Conservation (phyloP, 2,888 invertebrate genomes). For the Volucella inflata region DNA sequence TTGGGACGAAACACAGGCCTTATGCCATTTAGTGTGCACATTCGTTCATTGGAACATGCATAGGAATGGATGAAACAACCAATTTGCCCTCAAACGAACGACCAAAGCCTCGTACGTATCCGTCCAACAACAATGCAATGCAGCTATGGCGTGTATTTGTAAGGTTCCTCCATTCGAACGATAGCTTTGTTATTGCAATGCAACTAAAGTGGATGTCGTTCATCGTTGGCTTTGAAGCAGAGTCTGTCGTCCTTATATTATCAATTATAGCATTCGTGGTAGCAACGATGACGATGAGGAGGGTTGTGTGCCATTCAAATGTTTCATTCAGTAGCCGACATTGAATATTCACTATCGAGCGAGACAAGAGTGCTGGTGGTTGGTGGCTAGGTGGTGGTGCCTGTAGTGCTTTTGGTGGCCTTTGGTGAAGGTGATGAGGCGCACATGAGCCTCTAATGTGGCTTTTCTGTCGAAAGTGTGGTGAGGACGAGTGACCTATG, state of each 20-base stretch:
- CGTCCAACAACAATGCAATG: conserved; percentile 10
- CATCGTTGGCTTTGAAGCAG: conserved; percentile 15
- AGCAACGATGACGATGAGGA: conserved; percentile 25
- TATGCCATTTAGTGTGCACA: conserved; percentile 23
- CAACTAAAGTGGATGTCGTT: conserved; percentile 43
- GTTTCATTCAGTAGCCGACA: conserved; percentile 37
- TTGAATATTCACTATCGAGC: conserved; percentile 38
- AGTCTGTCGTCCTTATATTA: conserved; percentile 53
- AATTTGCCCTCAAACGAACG: conserved; percentile 31
- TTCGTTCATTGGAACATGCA: conserved; percentile 30
- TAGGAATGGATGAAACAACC: conserved; percentile 38
- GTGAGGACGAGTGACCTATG: background rate
- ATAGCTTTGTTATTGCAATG: background rate
- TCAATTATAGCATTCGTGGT: conserved; percentile 54
- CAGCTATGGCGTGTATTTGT: conserved; percentile 16
- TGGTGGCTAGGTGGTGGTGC: background rate
- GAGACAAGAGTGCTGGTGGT: conserved; percentile 16
- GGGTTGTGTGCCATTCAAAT: conserved; percentile 57
- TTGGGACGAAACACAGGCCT: conserved; percentile 46
- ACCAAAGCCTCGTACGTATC: background rate
- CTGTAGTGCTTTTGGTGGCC: conserved; percentile 34
- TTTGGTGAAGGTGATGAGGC: conserved; percentile 64
- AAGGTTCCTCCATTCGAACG: conserved; percentile 12
- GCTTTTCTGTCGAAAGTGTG: conserved; percentile 40
- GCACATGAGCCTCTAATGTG: conserved; percentile 60